Evolutionary conservation across 2,113 vertebrate species (phyloP).

Genomic region (Oncorhynchus masou): DNA sequence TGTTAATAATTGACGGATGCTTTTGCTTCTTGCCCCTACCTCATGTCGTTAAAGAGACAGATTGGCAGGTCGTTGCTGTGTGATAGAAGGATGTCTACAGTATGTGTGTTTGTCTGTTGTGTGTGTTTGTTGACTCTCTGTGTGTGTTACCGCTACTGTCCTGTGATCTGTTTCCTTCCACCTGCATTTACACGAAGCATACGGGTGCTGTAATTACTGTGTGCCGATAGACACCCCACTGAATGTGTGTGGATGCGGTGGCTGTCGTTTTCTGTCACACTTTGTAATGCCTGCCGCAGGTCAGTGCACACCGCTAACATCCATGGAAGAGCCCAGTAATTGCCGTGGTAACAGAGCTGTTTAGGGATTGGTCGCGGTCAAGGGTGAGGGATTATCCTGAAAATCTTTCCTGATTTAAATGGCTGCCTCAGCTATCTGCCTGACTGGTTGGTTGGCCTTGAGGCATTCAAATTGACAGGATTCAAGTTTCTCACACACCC

Average conservation of each 20-base stretch:
- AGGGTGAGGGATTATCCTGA: conserved; percentile 64
- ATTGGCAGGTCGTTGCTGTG: not conserved
- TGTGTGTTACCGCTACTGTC: not conserved
- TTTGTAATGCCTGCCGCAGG: not conserved
- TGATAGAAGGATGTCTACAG: not conserved
- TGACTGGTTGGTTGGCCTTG: conserved; percentile 55
- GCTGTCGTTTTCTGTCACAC: conserved; percentile 3
- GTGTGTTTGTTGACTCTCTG: not conserved
- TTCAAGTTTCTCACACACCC: conserved; percentile 71
- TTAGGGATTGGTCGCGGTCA: conserved; percentile 62
- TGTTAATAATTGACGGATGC: not conserved
- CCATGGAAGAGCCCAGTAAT: conserved; percentile 49
- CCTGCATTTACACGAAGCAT: conserved; percentile 13
- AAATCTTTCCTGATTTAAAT: conserved; percentile 50
- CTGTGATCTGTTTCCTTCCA: not conserved
- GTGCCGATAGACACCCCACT: conserved; percentile 8
- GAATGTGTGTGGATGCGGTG: conserved; percentile 4
- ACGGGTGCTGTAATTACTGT: conserved; percentile 23
- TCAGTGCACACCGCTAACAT: conserved; percentile 13
- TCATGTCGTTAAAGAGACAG: not conserved
- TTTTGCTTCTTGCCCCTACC: not conserved
- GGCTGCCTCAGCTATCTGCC: conserved; percentile 48
- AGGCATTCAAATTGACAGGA: conserved; percentile 75
- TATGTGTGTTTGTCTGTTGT: conserved; percentile 19
- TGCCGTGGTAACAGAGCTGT: conserved; percentile 57